Evolutionary conservation across 2,888 invertebrate genomes (phyloP).

Genomic region (Atethmia centrago): DNA sequence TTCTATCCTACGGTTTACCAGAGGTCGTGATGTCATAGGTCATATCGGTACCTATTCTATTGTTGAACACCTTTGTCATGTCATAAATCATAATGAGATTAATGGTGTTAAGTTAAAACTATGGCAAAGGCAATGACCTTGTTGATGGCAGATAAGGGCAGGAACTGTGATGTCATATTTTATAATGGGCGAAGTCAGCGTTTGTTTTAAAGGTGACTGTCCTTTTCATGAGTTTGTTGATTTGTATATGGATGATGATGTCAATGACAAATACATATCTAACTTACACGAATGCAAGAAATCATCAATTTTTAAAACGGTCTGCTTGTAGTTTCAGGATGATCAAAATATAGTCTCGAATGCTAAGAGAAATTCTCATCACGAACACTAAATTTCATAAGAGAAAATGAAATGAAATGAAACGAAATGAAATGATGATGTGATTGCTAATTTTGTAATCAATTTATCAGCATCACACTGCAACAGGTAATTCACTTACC

Average conservation of each 20-base stretch:
- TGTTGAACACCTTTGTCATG: slow-evolving; percentile 74
- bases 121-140: slow-evolving; percentile 76
- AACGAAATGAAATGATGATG: too few relatives aligned
- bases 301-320: neutral
- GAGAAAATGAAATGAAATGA: too few relatives aligned
- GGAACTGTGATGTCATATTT: slow-evolving; percentile 54
- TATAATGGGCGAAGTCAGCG: slow-evolving; percentile 45
- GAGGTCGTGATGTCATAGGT: slow-evolving; percentile 86
- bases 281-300: neutral
- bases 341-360: too few relatives aligned
- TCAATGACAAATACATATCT: neutral
- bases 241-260: neutral
- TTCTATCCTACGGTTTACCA: slow-evolving; percentile 47
- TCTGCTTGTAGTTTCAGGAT: too few relatives aligned
- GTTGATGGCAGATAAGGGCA: slow-evolving; percentile 73
- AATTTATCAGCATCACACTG: slow-evolving; percentile 30
- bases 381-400: slow-evolving; percentile 1
- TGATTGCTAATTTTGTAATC: slow-evolving; percentile 22
- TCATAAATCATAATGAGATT: slow-evolving; percentile 77
- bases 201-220: slow-evolving; percentile 68
- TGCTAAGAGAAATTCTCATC: slow-evolving; percentile 3
- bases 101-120: slow-evolving; percentile 75
- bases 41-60: slow-evolving; percentile 75
- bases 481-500: slow-evolving; percentile 7
- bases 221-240: slow-evolving; percentile 47